Percentiles rank a stretch among this genome's conserved stretches.
These are phyloP conservation scores for Perca schrenkii DNA, from an alignment of 2,113 vertebrate genomes.

Conservation along the genomic window DNA sequence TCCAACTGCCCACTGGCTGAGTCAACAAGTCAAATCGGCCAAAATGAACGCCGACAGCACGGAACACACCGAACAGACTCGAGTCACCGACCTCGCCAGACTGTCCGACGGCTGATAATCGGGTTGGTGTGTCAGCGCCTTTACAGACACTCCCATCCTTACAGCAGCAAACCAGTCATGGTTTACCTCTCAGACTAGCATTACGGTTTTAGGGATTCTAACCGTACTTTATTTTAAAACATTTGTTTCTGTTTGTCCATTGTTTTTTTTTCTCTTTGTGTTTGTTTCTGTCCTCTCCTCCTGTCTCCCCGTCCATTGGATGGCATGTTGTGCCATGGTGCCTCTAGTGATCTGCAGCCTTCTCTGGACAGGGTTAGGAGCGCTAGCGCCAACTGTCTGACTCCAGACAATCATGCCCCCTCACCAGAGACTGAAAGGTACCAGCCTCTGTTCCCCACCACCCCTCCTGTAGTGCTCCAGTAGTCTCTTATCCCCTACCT, in stretches of 20 bases:
- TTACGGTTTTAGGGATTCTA: conserved; percentile 62
- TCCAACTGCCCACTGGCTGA: too few species aligned
- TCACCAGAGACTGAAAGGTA: conserved; percentile 99
- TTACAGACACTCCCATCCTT: conserved; percentile 19
- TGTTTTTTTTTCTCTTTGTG: conserved; percentile 81
- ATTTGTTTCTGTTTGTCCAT: conserved; percentile 89
- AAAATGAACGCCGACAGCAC: too few species aligned
- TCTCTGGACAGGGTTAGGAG: conserved; percentile 99
- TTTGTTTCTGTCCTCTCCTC: conserved; percentile 79
- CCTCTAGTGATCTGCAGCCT: conserved; percentile 98
- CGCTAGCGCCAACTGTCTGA: conserved; percentile 99
- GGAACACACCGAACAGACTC: too few species aligned
- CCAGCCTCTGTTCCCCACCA: conserved; percentile 86
- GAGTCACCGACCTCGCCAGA: too few species aligned
- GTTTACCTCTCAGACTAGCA: conserved; percentile 33
- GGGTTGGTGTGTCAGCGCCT: too few species aligned
- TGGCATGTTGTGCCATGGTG: conserved; percentile 90
- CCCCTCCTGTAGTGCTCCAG: conserved; percentile 45
- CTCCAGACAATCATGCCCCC: conserved; percentile 97
- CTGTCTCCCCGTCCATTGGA: conserved; percentile 77
- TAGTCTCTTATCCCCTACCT: conserved; percentile 21
- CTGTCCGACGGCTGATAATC: too few species aligned
- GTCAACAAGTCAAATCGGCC: too few species aligned
- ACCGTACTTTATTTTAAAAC: conserved; percentile 78
- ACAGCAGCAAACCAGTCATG: conserved; percentile 45